Evolutionary conservation across 2,113 vertebrate genomes (phyloP).

Genomic region (Dolichallabes microphthalmus): DNA sequence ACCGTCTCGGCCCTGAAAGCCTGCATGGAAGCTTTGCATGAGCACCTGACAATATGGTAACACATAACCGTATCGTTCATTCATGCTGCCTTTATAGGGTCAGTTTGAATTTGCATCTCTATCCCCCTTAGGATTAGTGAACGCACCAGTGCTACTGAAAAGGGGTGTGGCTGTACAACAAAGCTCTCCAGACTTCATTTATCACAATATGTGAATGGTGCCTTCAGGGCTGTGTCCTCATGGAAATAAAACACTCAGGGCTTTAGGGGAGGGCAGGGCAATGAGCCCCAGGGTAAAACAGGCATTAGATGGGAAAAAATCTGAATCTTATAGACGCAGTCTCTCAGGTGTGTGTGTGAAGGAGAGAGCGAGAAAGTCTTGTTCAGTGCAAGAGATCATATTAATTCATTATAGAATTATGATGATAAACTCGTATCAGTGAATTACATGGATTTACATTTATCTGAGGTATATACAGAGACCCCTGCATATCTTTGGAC

Average conservation of each 20-base stretch:
- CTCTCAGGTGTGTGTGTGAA: background rate
- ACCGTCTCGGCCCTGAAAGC: background rate
- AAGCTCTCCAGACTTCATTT: constrained; percentile 66
- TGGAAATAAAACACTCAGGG: constrained; percentile 16
- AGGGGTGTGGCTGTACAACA: constrained; percentile 63
- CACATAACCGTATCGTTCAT: constrained; percentile 10
- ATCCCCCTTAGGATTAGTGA: constrained; percentile 59
- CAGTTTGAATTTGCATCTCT: constrained; percentile 59
- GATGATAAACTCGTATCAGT: background rate
- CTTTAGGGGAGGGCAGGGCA: background rate
- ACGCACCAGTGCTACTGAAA: constrained; percentile 65
- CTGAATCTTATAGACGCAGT: background rate
- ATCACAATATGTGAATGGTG: constrained; percentile 66
- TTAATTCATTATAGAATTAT: background rate
- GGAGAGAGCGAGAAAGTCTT: background rate
- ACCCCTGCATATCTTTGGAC: no score
- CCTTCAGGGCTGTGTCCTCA: constrained; percentile 22
- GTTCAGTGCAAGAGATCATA: background rate
- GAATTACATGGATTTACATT: background rate
- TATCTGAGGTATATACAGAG: background rate
- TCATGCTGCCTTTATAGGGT: constrained; percentile 19
- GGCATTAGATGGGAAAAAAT: constrained; percentile 22
- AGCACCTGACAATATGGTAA: constrained; percentile 14
- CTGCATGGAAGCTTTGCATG: constrained; percentile 8
- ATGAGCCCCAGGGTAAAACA: background rate